phyloP scores from a whole-genome alignment of 1,140 invertebrate genomes.

The Oncopeltus fasciatus region DNA sequence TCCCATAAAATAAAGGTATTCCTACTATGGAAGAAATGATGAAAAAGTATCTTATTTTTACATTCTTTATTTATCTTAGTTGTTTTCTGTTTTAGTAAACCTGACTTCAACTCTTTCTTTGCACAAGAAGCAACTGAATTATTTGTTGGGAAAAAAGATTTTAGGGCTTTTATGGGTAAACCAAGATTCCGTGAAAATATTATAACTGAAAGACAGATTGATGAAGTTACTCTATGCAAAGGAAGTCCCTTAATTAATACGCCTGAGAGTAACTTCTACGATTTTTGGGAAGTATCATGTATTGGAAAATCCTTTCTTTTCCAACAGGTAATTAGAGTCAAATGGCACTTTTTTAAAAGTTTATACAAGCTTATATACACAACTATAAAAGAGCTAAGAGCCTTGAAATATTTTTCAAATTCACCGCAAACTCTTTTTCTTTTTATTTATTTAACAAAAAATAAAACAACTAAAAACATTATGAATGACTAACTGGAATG shows the following conservation, averaged over 20 bases:
- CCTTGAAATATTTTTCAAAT: too few species aligned
- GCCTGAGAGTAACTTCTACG: slow-evolving; percentile 19
- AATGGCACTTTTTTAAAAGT: too few species aligned
- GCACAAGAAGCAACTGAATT: slow-evolving; percentile 21
- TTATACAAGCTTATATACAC: too few species aligned
- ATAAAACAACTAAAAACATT: too few species aligned
- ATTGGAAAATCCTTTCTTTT: slow-evolving; percentile 25
- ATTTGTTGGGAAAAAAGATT: slow-evolving; percentile 25
- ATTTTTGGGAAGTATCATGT: slow-evolving; percentile 26
- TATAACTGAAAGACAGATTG: slow-evolving; percentile 13
- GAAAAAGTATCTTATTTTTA: too few species aligned
- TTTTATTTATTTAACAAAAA: too few species aligned
- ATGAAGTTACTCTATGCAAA: slow-evolving; percentile 9
- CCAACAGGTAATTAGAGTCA: slow-evolving; percentile 22
- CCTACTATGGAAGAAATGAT: too few species aligned
- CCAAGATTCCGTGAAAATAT: not conserved
- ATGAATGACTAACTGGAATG: too few species aligned
- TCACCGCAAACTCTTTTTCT: too few species aligned
- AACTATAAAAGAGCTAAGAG: too few species aligned
- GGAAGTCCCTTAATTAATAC: slow-evolving; percentile 22
- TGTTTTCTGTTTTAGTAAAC: not conserved
- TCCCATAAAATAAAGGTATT: too few species aligned
- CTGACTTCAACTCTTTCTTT: not conserved
- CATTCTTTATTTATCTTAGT: too few species aligned
- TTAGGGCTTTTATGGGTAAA: slow-evolving; percentile 23